These are phyloP conservation scores for Lacerta bilineata DNA, from an alignment of 2,797 vertebrate species.

Conservation along the genomic window DNA sequence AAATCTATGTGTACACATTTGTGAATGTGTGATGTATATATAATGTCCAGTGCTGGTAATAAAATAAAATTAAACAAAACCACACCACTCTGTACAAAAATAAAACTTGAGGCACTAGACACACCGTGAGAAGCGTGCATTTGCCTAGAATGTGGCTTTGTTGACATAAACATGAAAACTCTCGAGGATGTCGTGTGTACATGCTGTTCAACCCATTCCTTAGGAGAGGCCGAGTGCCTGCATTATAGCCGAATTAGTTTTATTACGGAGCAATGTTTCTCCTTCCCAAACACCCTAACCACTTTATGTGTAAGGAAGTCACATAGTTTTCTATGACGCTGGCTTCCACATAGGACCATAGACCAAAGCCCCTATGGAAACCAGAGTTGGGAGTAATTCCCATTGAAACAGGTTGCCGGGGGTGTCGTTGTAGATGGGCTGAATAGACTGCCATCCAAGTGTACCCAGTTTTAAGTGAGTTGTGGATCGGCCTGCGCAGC, in stretches of 20 bases:
- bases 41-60: conserved; percentile 80
- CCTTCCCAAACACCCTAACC: conserved; percentile 35
- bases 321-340: neutral
- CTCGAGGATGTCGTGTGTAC: neutral
- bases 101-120: conserved; percentile 80
- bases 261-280: neutral
- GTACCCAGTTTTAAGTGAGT: neutral
- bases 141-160: conserved; percentile 70
- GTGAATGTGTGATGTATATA: conserved; percentile 74
- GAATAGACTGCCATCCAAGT: neutral
- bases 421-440: neutral
- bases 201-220: neutral
- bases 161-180: neutral
- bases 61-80: conserved; percentile 68
- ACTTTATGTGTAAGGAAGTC: neutral
- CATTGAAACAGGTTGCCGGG: neutral
- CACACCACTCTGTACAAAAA: conserved; percentile 72
- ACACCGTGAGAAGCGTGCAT: conserved; percentile 61
- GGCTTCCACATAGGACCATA: neutral
- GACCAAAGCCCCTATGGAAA: neutral
- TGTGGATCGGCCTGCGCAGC: neutral
- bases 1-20: conserved; percentile 66
- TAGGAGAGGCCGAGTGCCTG: neutral
- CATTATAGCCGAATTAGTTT: neutral
- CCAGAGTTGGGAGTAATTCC: neutral